Conservation (phyloP, 2,797 vertebrate genomes). For the Clarias pachynema region DNA sequence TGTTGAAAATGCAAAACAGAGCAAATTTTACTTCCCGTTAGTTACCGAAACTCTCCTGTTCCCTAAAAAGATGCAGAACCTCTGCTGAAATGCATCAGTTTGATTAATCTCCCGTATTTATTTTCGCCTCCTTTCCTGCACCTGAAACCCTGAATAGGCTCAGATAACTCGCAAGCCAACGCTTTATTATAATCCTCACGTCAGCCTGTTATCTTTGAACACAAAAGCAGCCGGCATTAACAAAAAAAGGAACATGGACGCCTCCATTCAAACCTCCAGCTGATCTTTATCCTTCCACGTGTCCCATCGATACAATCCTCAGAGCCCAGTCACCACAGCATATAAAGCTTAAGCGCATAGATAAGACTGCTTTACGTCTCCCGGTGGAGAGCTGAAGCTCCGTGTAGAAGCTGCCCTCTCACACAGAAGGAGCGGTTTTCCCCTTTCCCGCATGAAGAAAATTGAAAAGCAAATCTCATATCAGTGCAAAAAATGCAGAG, state of each 20-base stretch:
- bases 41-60: not conserved
- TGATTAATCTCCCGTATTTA: conserved; percentile 16
- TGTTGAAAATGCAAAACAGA: not conserved
- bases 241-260: conserved; percentile 3
- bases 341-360: conserved; percentile 34
- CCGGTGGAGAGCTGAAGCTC: conserved; percentile 7
- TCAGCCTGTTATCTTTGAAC: conserved; percentile 30
- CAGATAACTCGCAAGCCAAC: not conserved
- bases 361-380: conserved; percentile 40
- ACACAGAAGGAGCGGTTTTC: not conserved
- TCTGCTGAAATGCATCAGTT: not conserved
- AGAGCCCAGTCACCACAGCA: conserved; percentile 25
- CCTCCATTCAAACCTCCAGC: conserved; percentile 11
- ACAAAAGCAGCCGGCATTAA: conserved; percentile 26
- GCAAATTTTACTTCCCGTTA: not conserved
- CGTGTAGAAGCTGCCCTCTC: conserved; percentile 13
- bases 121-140: not conserved
- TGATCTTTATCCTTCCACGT: conserved; percentile 32
- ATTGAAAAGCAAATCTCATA: conserved; percentile 7
- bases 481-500: not conserved
- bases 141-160: conserved; percentile 10
- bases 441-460: conserved; percentile 2
- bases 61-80: not conserved
- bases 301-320: conserved; percentile 32
- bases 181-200: conserved; percentile 28